phyloP scores from a whole-genome alignment of 1,140 invertebrate species.

The Temnothorax nylanderi region DNA sequence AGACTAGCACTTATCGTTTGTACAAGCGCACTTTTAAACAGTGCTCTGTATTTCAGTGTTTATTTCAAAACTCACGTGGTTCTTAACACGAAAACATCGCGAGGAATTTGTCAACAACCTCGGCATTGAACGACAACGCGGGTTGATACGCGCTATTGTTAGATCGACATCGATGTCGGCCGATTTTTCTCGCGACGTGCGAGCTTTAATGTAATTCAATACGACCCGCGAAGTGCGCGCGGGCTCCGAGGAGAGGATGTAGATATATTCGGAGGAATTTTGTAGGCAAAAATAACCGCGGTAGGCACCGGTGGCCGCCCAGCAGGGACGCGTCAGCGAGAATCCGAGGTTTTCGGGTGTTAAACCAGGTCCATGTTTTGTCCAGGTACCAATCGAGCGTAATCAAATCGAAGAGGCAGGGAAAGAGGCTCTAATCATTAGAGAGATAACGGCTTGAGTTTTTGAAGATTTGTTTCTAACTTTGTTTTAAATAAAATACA shows the following conservation, averaged over 20 bases:
- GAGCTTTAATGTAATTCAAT: slow-evolving; percentile 76
- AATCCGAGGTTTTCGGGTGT: slow-evolving; percentile 69
- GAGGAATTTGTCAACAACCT: slow-evolving; percentile 2
- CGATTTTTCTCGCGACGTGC: slow-evolving; percentile 17
- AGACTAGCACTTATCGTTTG: too few species aligned
- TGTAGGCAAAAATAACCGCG: slow-evolving; percentile 82
- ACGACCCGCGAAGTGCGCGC: slow-evolving; percentile 35
- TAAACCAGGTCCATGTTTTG: slow-evolving; percentile 50
- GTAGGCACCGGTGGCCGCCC: slow-evolving; percentile 70
- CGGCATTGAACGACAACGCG: neutral
- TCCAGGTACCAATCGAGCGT: slow-evolving; percentile 1
- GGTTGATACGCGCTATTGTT: neutral
- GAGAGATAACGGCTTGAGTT: too few species aligned
- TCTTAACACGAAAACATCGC: neutral
- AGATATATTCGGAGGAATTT: slow-evolving; percentile 85
- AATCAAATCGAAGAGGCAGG: neutral
- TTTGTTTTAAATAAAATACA: neutral
- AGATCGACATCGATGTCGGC: slow-evolving; percentile 1
- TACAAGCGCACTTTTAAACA: neutral
- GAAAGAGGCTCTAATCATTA: neutral
- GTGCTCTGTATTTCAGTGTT: neutral
- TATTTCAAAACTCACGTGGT: neutral
- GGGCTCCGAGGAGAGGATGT: slow-evolving; percentile 73
- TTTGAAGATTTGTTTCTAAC: neutral
- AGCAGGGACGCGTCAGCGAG: slow-evolving; percentile 64